These are phyloP conservation scores for Sciurus carolinensis DNA, from an alignment of 2,797 vertebrate species.

Conservation along the genomic window DNA sequence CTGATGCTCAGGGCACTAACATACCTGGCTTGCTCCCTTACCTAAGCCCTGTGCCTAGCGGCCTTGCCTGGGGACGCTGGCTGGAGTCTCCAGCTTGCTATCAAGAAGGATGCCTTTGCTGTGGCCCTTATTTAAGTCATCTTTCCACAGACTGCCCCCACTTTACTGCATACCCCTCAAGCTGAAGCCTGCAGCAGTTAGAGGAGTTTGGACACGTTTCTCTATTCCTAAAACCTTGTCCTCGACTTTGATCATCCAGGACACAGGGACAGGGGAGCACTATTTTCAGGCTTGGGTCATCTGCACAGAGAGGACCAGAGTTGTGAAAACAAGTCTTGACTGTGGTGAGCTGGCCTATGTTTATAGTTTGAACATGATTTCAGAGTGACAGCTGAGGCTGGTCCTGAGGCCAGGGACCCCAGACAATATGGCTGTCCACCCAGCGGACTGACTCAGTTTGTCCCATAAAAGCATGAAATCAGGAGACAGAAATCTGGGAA, in stretches of 20 bases:
- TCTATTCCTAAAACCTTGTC: not conserved
- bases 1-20: not conserved
- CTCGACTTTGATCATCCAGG: not conserved
- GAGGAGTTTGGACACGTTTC: not conserved
- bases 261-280: not conserved
- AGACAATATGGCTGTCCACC: not conserved
- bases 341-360: not conserved
- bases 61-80: not conserved
- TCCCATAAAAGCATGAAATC: not conserved
- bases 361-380: not conserved
- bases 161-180: not conserved
- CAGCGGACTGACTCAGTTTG: not conserved
- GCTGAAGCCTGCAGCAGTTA: not conserved
- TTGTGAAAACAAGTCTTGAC: not conserved
- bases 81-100: not conserved
- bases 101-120: not conserved
- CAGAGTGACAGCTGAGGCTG: not conserved
- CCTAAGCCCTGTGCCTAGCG: not conserved
- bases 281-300: not conserved
- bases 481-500: not conserved
- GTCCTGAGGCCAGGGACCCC: not conserved
- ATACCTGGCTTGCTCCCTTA: not conserved
- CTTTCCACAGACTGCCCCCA: not conserved
- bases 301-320: not conserved
- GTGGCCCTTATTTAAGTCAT: too few species aligned